Conservation (phyloP, 2,113 vertebrate species). For the Etheostoma spectabile region DNA sequence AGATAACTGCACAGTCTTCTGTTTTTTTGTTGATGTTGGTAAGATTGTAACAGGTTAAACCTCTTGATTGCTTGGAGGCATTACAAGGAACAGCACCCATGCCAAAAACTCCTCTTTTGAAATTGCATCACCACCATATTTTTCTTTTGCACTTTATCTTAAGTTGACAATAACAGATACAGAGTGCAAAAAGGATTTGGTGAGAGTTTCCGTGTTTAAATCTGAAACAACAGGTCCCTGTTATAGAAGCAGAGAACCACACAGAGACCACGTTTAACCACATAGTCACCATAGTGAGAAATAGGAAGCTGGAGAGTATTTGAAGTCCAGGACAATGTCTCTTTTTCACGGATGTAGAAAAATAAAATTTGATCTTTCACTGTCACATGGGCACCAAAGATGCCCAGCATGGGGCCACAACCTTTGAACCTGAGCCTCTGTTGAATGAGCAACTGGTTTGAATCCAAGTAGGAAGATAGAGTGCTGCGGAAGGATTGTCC, state of each 20-base stretch:
- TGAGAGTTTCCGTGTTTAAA: not conserved
- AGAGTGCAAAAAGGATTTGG: not conserved
- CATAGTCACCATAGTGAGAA: conserved; percentile 68
- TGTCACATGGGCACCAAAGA: conserved; percentile 26
- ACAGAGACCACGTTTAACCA: conserved; percentile 38
- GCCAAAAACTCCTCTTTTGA: not conserved
- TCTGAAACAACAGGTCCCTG: conserved; percentile 1
- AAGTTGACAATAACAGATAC: not conserved
- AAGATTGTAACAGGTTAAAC: not conserved
- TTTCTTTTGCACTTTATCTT: not conserved
- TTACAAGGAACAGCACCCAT: not conserved
- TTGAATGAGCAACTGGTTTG: conserved; percentile 31
- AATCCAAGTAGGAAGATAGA: conserved; percentile 1
- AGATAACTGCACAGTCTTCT: not conserved
- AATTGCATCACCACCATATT: conserved; percentile 10
- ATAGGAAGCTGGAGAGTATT: conserved; percentile 28
- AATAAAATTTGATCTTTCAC: conserved; percentile 51
- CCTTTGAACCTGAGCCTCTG: conserved; percentile 34
- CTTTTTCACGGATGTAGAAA: conserved; percentile 35
- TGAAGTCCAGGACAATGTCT: conserved; percentile 44
- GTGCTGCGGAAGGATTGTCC: not conserved
- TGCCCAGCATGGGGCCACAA: conserved; percentile 37
- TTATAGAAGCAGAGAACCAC: conserved; percentile 14
- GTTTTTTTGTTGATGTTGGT: not conserved
- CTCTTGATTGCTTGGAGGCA: not conserved